phyloP scores from a whole-genome alignment of 2,113 vertebrate genomes.

The Isichthys henryi region DNA sequence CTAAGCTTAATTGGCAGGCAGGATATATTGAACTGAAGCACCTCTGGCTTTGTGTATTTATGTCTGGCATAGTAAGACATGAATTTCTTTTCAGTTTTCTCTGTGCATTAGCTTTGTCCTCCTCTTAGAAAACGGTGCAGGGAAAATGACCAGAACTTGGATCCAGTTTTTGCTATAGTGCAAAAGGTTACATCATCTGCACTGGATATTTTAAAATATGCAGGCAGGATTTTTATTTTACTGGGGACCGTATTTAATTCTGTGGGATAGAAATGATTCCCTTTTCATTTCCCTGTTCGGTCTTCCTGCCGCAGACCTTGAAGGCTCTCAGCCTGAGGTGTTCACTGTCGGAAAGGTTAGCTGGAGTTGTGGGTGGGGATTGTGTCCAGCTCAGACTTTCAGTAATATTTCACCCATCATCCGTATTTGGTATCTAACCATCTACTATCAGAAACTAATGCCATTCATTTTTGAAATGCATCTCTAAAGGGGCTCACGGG shows the following conservation, averaged over 20 bases:
- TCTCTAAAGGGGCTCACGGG: background rate
- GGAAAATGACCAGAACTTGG: background rate
- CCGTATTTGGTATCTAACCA: background rate
- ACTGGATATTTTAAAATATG: background rate
- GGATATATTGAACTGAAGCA: background rate
- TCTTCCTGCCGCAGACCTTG: background rate
- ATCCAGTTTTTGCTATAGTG: background rate
- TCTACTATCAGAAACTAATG: too few species aligned
- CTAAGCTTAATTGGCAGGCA: background rate
- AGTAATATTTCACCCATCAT: background rate
- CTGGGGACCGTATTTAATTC: background rate
- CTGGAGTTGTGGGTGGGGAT: background rate
- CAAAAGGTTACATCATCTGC: background rate
- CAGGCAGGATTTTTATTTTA: background rate
- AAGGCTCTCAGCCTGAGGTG: background rate
- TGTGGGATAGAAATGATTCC: background rate
- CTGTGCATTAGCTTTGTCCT: background rate
- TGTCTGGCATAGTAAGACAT: background rate
- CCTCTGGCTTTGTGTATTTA: background rate
- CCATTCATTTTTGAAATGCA: background rate
- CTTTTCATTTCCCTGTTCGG: background rate
- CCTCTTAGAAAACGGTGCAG: too few species aligned
- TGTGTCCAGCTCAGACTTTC: too few species aligned
- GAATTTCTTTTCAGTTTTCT: background rate
- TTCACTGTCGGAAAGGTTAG: background rate